Conservation (phyloP, 2,797 vertebrate genomes). For the Pagetopsis macropterus region DNA sequence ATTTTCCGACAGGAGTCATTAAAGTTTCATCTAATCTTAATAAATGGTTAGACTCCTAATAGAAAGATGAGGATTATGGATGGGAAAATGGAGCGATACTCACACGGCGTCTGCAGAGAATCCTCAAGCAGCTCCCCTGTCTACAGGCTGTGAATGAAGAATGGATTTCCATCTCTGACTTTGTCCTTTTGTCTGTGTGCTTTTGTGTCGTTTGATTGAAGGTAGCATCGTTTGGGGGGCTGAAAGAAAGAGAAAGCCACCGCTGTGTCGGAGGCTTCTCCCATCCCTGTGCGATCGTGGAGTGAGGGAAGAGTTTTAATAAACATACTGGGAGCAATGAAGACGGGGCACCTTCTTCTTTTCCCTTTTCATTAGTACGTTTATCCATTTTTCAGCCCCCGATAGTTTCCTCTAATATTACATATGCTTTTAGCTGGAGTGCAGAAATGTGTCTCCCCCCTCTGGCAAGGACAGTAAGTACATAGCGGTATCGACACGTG, state of each 20-base stretch:
- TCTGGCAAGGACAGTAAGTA: too few species aligned
- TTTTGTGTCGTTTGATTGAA: slow-evolving; percentile 75
- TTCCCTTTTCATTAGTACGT: slow-evolving; percentile 29
- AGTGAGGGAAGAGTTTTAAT: slow-evolving; percentile 66
- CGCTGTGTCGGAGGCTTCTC: slow-evolving; percentile 48
- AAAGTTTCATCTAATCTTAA: slow-evolving; percentile 76
- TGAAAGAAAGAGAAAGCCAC: slow-evolving; percentile 57
- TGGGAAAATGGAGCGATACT: slow-evolving; percentile 64
- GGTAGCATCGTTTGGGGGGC: slow-evolving; percentile 64
- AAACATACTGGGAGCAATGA: slow-evolving; percentile 62
- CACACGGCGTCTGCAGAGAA: slow-evolving; percentile 58
- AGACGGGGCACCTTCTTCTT: slow-evolving; percentile 15
- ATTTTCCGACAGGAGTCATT: slow-evolving; percentile 71
- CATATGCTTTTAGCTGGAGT: not conserved
- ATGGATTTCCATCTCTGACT: slow-evolving; percentile 72
- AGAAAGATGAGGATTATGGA: slow-evolving; percentile 66
- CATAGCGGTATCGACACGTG: too few species aligned
- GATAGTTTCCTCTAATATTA: not conserved
- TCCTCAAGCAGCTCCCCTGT: slow-evolving; percentile 64
- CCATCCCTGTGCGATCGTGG: slow-evolving; percentile 38
- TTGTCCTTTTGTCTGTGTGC: slow-evolving; percentile 69
- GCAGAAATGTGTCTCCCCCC: too few species aligned
- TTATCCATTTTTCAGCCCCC: slow-evolving; percentile 43
- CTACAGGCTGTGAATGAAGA: slow-evolving; percentile 58
- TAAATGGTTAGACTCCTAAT: slow-evolving; percentile 70